Percentiles rank a stretch among this genome's conserved stretches.
These are phyloP conservation scores for Andrena praecox DNA, from an alignment of 2,888 invertebrate species.

Conservation along the genomic window DNA sequence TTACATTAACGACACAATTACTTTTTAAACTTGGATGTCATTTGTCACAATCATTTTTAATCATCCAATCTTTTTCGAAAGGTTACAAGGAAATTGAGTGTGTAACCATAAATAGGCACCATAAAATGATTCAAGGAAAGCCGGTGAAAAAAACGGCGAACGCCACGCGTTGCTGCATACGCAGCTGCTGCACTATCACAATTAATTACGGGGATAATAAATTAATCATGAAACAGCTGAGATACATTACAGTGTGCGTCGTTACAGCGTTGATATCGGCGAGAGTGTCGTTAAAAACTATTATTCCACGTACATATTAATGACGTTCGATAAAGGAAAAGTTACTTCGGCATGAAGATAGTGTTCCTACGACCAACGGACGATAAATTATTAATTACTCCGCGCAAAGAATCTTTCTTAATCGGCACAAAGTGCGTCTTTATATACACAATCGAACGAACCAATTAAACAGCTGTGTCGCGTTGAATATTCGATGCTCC, in stretches of 20 bases:
- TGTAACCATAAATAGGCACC: neutral
- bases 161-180: neutral
- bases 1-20: neutral
- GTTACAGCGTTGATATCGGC: neutral
- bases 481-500: constrained; percentile 23
- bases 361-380: neutral
- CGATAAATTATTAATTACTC: constrained; percentile 6
- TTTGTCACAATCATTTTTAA: neutral
- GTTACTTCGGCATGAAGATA: neutral
- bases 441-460: neutral
- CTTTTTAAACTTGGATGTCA: neutral
- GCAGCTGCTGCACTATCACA: constrained; percentile 26
- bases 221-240: constrained; percentile 24
- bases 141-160: neutral
- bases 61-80: neutral
- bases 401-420: neutral
- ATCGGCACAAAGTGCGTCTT: neutral
- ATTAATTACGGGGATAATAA: constrained; percentile 44
- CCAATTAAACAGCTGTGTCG: neutral
- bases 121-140: neutral
- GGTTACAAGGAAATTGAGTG: neutral
- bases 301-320: constrained; percentile 18
- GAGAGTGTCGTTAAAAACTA: neutral
- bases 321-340: constrained; percentile 1
- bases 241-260: neutral